These are phyloP conservation scores for Laspeyria flexula DNA, from an alignment of 2,888 invertebrate genomes.

Conservation along the genomic window DNA sequence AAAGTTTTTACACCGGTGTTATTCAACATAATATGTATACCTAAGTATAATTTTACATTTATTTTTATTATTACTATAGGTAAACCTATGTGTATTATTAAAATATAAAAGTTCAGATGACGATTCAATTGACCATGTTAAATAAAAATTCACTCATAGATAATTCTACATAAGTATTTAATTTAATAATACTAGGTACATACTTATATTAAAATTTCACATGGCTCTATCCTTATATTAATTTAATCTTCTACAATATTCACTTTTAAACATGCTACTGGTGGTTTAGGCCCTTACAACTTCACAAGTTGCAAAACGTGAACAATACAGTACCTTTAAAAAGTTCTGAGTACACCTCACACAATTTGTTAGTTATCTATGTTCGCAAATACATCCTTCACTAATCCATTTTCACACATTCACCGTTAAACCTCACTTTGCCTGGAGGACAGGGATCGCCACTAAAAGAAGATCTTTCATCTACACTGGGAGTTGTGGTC, in stretches of 20 bases:
- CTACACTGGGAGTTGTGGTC: constrained; percentile 38
- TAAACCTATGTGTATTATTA: too few species aligned
- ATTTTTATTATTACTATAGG: too few species aligned
- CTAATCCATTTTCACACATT: constrained; percentile 48
- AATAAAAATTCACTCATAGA: too few species aligned
- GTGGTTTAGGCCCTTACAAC: neutral
- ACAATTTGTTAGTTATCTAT: neutral
- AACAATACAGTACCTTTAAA: neutral
- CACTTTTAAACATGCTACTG: neutral
- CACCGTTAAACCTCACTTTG: constrained; percentile 57
- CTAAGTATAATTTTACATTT: too few species aligned
- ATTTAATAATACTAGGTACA: too few species aligned
- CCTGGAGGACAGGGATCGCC: constrained; percentile 66
- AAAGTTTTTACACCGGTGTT: too few species aligned
- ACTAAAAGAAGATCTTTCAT: constrained; percentile 57
- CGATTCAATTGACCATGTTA: too few species aligned
- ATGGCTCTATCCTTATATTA: too few species aligned
- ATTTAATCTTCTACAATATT: neutral
- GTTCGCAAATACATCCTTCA: neutral
- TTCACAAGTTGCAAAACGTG: neutral
- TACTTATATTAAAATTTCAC: too few species aligned
- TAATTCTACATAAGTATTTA: too few species aligned
- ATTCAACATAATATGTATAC: too few species aligned
- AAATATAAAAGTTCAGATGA: too few species aligned
- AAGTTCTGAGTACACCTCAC: neutral